Evolutionary conservation across 2,113 vertebrate genomes (phyloP).

Genomic region (Chelonoidis abingdonii): DNA sequence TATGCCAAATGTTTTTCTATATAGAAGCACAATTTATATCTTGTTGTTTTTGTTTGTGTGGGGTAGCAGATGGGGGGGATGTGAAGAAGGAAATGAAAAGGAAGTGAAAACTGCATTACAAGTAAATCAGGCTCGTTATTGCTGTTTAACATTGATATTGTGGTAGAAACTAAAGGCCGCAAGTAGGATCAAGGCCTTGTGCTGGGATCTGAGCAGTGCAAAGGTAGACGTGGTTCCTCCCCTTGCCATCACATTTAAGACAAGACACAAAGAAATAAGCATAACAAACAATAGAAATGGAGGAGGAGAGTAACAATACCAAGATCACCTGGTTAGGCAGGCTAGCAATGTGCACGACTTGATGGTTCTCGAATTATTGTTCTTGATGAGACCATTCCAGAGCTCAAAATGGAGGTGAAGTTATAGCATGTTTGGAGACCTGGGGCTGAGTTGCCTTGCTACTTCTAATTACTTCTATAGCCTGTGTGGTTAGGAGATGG

Average conservation of each 20-base stretch:
- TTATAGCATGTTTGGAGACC: background rate
- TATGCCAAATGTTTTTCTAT: conserved; percentile 44
- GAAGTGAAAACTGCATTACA: conserved; percentile 46
- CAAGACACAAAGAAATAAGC: background rate
- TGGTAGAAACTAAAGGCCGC: background rate
- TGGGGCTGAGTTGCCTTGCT: background rate
- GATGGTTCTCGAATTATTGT: background rate
- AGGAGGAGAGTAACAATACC: background rate
- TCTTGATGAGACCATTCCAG: background rate
- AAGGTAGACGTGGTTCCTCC: background rate
- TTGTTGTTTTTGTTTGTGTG: conserved; percentile 25
- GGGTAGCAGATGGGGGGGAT: conserved; percentile 22
- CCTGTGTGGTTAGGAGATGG: background rate
- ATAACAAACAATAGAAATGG: background rate
- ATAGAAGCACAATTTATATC: conserved; percentile 38
- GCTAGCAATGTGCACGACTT: background rate
- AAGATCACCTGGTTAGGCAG: background rate
- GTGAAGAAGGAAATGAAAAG: conserved; percentile 27
- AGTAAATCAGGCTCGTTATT: conserved; percentile 22
- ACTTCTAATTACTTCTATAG: background rate
- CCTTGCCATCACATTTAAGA: background rate
- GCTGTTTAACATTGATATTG: conserved; percentile 14
- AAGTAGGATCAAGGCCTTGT: background rate
- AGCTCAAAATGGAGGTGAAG: background rate
- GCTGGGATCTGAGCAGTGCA: background rate